Evolutionary conservation across 1,140 invertebrate species (phyloP), one percentile per base, ranked within the genome.

Genomic region (Coptotermes formosanus): DNA sequence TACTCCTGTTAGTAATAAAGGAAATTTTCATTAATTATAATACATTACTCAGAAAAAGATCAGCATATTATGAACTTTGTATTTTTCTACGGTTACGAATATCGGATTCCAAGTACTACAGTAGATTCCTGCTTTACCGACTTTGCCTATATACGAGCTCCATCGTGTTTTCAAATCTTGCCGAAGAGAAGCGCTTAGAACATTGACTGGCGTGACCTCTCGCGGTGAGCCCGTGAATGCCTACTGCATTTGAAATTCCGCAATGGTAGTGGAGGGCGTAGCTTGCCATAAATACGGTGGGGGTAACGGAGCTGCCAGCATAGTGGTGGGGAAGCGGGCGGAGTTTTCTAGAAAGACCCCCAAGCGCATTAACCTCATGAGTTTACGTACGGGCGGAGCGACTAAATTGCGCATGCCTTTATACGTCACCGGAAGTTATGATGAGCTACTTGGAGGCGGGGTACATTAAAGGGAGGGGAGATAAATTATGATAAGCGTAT

Each of bases 381-480:
- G 83, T 52, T 84, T 21, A 38, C 21, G 3, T 32, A 48, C 30
- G 59, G 83, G 83, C 55, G 83, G 83, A 64, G 83, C 83, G 83
- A 84, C 0, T 14, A 64, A 14, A 21, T 30, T 59, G 83, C 83
- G 83, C 83, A 84, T 84, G 83, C 48, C n/a, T 30, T 38, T 4
- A 12, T 84, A 84, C 83, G 83, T 84, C 83, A 84, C 83, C 83
- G 83, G 83, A 84, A 84, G 83, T 84, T 48, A 25, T 64, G 83
- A 84, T 84, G 83, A 55, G 83, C 83, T 59, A 55, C 16, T 64
- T 55, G 59, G 30, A 64, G 83, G 83, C 83, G 83, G 83, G 59
- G 83, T 84, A 21, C 55, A 45, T n/a, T 84, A 45, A 55, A 84
- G 43, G 83, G 83, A 32, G 83, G 83, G 45, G 83, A 84, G 83